A percentile compares a stretch with the other conserved stretches of the same genome.
phyloP scores from a whole-genome alignment of 2,113 vertebrate species.

The Nesoenas mayeri region DNA sequence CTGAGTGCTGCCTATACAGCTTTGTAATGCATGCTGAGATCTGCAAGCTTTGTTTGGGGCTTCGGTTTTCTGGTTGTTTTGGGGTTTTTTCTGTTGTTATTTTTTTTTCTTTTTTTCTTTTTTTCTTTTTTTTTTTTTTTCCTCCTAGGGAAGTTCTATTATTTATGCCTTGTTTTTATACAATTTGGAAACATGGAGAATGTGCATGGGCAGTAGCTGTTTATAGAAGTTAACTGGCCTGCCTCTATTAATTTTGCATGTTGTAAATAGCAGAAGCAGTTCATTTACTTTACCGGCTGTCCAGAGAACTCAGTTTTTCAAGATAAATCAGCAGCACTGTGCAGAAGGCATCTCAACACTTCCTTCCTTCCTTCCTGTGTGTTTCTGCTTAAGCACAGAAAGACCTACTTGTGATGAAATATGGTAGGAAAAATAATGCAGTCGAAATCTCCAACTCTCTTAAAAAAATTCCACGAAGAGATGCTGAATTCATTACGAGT shows the following conservation, averaged over 20 bases:
- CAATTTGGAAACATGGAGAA: background rate
- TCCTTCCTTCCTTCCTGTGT: background rate
- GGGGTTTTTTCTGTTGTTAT: too few relatives aligned
- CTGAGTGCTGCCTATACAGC: background rate
- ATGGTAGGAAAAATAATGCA: background rate
- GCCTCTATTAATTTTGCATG: constrained; percentile 31
- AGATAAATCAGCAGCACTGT: constrained; percentile 1
- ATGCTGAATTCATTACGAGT: background rate
- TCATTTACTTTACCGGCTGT: constrained; percentile 11
- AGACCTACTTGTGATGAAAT: constrained; percentile 21
- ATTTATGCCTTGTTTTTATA: constrained; percentile 2
- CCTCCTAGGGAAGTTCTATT: background rate
- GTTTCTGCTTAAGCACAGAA: constrained; percentile 29
- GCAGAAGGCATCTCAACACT: background rate
- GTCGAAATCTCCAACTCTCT: background rate
- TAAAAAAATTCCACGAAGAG: background rate
- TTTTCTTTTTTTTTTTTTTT: too few relatives aligned
- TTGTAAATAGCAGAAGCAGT: constrained; percentile 34
- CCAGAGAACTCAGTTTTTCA: background rate
- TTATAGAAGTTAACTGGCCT: constrained; percentile 5
- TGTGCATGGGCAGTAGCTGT: background rate
- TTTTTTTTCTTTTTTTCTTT: too few relatives aligned
- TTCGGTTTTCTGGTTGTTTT: background rate
- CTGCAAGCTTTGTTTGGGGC: background rate
- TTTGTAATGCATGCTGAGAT: background rate